Base-by-base conservation (phyloP, 2,888 invertebrate genomes). In the Drosophila gaucha region DNA sequence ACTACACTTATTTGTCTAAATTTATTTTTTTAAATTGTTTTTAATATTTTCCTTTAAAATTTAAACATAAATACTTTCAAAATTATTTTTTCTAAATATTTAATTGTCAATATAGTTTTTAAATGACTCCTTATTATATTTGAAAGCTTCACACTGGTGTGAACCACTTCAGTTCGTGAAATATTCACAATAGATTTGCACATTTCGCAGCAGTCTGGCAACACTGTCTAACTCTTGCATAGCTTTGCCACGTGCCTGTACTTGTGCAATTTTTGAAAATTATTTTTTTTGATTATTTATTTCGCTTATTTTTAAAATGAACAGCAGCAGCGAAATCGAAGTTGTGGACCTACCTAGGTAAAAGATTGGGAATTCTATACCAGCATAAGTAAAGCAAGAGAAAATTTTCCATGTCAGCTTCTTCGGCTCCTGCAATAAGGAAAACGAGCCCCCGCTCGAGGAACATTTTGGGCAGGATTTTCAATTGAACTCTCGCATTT, bases 281-380 rank as follows among this genome's bases (percentile, higher is more conserved):
- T 6, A 28, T 12, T 12, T 20, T 20, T 38, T 6, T 8, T 4
- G 18, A 2, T 0, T 16, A 9, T 16, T 2, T 24, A 24, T 28
- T 9, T 28, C 28, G 22, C 22, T 22, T 12, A 3, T 46, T 30
- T 38, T 2, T 16, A 46, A 31, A 26, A 72, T 60, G 67, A 67
- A 26, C 26, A 14, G 10, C 35, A 0, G 0, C 9, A 0, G 1
- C 22, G 26, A 33, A 0, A 6, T 16, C 10, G 14, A 6, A 9
- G 1, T n/a, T 9, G 6, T 12, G 8, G 18, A n/a, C 3, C 1
- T 1, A 6, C 49, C 20, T 0, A 44, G 67, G 67, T 67, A 66
- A 43, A 18, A 6, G 8, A 18, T 1, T 6, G 26, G 0, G 12
- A 28, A 9, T 20, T 10, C 0, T 8, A 10, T 14, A 1, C 2